Conservation (phyloP, 2,113 vertebrate species). For the Prochilodus magdalenae region DNA sequence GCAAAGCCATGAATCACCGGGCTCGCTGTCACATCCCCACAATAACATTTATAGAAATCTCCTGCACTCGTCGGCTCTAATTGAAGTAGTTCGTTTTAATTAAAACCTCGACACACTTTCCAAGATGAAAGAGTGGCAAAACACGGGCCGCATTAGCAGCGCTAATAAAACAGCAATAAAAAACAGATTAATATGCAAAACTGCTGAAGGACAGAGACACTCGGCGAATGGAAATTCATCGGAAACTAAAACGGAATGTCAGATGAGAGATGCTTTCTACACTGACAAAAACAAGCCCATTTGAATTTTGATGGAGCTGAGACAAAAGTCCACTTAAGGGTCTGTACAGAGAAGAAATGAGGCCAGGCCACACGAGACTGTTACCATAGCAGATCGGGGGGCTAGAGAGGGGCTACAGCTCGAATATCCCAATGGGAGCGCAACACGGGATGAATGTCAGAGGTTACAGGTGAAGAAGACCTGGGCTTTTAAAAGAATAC, state of each 20-base stretch:
- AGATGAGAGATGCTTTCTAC: not conserved
- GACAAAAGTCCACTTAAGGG: conserved; percentile 13
- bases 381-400: not conserved
- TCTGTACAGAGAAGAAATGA: not conserved
- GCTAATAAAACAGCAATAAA: conserved; percentile 1
- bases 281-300: not conserved
- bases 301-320: not conserved
- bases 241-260: not conserved
- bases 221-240: not conserved
- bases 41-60: not conserved
- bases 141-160: not conserved
- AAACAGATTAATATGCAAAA: not conserved
- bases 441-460: too few species aligned
- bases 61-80: not conserved
- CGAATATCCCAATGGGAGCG: not conserved
- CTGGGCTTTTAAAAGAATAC: not conserved
- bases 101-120: not conserved
- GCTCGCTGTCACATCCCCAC: not conserved
- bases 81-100: not conserved
- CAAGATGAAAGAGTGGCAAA: not conserved
- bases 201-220: not conserved
- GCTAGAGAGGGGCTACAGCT: not conserved
- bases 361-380: not conserved
- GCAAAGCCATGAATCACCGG: not conserved
- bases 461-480: not conserved